Evolutionary conservation across 92 coral and sea anemone genomes (phyloP).

Genomic region (Epizoanthus illoricatus): DNA sequence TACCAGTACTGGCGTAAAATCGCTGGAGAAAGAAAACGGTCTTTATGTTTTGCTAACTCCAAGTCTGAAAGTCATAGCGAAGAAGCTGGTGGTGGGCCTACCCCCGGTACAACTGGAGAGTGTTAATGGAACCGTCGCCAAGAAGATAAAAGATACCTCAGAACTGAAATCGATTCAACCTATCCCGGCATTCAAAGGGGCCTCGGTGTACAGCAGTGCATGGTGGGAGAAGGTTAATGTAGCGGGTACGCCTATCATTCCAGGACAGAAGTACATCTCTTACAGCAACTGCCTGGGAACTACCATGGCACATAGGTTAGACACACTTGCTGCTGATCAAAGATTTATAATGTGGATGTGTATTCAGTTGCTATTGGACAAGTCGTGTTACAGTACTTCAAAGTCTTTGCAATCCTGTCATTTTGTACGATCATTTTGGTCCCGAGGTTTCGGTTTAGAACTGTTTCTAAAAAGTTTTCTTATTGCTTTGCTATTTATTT

Average conservation of each 20-base stretch:
- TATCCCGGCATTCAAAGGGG: constrained; percentile 83
- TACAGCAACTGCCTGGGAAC: constrained; percentile 78
- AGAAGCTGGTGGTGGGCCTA: constrained; percentile 61
- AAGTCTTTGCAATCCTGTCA: too few relatives aligned
- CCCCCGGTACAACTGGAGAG: constrained; percentile 60
- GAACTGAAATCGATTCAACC: constrained; percentile 72
- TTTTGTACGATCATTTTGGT: too few relatives aligned
- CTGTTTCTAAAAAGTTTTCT: too few relatives aligned
- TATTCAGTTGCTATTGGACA: too few relatives aligned
- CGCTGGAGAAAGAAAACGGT: constrained; percentile 29
- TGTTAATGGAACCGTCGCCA: constrained; percentile 63
- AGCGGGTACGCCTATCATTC: constrained; percentile 55
- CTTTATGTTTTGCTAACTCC: constrained; percentile 46
- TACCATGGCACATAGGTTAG: constrained; percentile 79
- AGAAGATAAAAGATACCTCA: constrained; percentile 51
- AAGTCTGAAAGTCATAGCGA: constrained; percentile 46
- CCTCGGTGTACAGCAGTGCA: constrained; percentile 71
- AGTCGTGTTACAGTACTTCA: too few relatives aligned
- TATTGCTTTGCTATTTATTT: too few relatives aligned
- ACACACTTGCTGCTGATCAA: neutral
- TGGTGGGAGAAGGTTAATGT: constrained; percentile 70
- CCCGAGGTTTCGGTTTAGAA: too few relatives aligned
- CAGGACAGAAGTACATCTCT: constrained; percentile 76
- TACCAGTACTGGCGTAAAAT: constrained; percentile 52
- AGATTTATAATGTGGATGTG: neutral